These are phyloP conservation scores for Brachionus rubens DNA, from an alignment of 1,140 invertebrate genomes.

Conservation along the genomic window DNA sequence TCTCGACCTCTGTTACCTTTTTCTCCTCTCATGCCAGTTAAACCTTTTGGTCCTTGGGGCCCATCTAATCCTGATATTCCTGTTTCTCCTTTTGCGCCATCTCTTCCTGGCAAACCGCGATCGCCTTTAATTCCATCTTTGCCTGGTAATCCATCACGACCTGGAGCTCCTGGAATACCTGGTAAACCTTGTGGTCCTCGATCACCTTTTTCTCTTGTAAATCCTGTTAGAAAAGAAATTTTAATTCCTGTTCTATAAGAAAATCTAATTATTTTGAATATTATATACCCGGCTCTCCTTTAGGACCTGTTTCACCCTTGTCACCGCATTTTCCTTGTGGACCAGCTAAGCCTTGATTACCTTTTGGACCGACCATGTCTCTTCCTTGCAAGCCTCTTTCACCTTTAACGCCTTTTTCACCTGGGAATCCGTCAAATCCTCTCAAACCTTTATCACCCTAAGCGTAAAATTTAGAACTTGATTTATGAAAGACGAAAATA, in stretches of 20 bases:
- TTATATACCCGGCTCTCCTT: slow-evolving; percentile 44
- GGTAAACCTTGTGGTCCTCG: slow-evolving; percentile 26
- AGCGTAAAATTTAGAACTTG: too few species aligned
- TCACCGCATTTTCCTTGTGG: slow-evolving; percentile 60
- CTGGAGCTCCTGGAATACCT: slow-evolving; percentile 57
- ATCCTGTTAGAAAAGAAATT: too few species aligned
- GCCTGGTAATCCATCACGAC: slow-evolving; percentile 64
- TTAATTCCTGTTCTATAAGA: too few species aligned
- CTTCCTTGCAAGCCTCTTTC: slow-evolving; percentile 63
- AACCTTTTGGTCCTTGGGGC: not conserved
- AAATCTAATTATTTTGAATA: too few species aligned
- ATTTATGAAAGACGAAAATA: too few species aligned
- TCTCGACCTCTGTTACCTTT: slow-evolving; percentile 40
- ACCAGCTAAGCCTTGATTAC: slow-evolving; percentile 60
- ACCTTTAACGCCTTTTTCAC: slow-evolving; percentile 58
- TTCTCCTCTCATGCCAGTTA: slow-evolving; percentile 14
- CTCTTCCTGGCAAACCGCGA: slow-evolving; percentile 46
- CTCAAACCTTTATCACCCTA: slow-evolving; percentile 60
- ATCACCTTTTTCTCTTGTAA: slow-evolving; percentile 46
- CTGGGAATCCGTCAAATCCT: slow-evolving; percentile 58
- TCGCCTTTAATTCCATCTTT: slow-evolving; percentile 57
- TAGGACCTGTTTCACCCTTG: slow-evolving; percentile 46
- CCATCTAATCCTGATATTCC: slow-evolving; percentile 45
- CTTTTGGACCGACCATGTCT: slow-evolving; percentile 40
- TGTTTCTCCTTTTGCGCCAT: slow-evolving; percentile 30